phyloP scores from a whole-genome alignment of 2,113 vertebrate species.

The Poeciliopsis retropinna region DNA sequence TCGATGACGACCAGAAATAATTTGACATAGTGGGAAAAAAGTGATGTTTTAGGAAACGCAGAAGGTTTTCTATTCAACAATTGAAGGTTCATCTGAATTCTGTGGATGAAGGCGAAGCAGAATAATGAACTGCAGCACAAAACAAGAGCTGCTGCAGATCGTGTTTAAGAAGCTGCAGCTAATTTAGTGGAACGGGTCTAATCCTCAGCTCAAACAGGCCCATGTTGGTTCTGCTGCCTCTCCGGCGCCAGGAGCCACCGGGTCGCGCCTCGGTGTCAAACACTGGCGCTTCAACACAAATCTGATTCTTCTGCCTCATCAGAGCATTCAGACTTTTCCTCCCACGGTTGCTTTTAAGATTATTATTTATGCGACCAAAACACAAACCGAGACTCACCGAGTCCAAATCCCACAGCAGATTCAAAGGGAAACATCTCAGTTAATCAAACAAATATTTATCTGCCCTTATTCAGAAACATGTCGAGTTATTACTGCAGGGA shows the following conservation, averaged over 20 bases:
- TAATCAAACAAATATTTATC: conserved; percentile 4
- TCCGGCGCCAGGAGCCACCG: too few relatives aligned
- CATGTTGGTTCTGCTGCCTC: too few relatives aligned
- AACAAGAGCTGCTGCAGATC: too few relatives aligned
- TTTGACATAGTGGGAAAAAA: not conserved
- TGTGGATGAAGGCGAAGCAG: too few relatives aligned
- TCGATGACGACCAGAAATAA: not conserved
- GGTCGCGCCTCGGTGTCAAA: too few relatives aligned
- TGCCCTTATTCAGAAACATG: not conserved
- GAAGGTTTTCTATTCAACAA: not conserved
- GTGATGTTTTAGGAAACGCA: not conserved
- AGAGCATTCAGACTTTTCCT: not conserved
- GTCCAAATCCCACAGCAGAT: not conserved
- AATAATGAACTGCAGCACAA: too few relatives aligned
- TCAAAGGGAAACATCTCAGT: not conserved
- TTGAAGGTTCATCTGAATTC: not conserved
- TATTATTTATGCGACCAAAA: not conserved
- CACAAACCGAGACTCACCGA: not conserved
- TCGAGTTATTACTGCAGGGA: not conserved
- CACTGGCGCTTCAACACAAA: not conserved
- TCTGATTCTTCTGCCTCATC: not conserved
- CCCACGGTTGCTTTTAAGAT: not conserved
- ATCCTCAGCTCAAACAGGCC: too few relatives aligned
- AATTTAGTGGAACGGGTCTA: too few relatives aligned
- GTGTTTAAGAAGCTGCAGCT: too few relatives aligned